phyloP scores from a whole-genome alignment of 2,797 vertebrate genomes.

The Spinus olivaceus region DNA sequence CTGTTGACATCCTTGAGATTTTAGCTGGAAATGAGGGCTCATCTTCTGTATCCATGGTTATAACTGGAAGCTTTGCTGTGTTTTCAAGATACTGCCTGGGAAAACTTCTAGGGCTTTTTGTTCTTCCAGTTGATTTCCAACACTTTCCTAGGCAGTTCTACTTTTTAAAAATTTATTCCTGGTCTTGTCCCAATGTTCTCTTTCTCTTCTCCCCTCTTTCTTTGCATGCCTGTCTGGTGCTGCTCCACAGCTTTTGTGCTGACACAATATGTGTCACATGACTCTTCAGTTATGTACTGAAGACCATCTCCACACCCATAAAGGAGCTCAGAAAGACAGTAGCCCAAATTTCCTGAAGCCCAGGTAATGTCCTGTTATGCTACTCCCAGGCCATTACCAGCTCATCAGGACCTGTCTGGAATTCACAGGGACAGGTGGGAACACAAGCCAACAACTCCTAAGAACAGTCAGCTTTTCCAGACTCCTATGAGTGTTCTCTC shows the following conservation, averaged over 20 bases:
- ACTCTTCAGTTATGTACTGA: neutral
- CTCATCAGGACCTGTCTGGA: neutral
- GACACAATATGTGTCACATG: neutral
- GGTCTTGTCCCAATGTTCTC: fast-evolving
- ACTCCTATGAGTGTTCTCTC: neutral
- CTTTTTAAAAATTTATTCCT: neutral
- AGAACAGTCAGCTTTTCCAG: neutral
- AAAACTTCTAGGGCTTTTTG: neutral
- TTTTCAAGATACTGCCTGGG: neutral
- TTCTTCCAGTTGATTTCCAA: neutral
- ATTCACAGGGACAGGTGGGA: neutral
- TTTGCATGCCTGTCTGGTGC: neutral
- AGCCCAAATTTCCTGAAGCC: neutral
- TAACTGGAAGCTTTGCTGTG: neutral
- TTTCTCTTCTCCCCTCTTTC: neutral
- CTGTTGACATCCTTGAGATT: neutral
- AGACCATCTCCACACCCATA: neutral
- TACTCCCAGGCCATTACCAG: neutral
- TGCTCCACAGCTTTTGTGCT: neutral
- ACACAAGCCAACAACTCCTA: neutral
- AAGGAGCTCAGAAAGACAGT: neutral
- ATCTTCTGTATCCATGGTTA: neutral
- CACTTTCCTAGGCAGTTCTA: neutral
- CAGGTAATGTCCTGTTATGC: neutral
- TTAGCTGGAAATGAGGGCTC: neutral